These are phyloP conservation scores for Intellagama lesueurii DNA, from an alignment of 2,797 vertebrate genomes.

Conservation along the genomic window DNA sequence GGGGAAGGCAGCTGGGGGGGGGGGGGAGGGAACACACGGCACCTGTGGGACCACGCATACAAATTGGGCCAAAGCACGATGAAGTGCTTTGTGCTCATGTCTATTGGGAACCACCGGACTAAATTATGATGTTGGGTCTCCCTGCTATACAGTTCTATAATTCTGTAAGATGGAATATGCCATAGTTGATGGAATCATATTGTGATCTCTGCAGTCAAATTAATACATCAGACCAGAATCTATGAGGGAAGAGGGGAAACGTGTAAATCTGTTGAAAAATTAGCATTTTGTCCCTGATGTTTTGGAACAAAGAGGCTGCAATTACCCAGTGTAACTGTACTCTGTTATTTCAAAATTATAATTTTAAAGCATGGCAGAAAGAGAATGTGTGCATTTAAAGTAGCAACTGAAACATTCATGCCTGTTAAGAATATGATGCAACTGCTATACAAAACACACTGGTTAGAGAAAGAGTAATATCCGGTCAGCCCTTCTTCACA, in stretches of 20 bases:
- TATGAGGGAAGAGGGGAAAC: not conserved
- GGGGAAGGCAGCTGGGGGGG: too few relatives aligned
- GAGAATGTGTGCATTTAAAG: not conserved
- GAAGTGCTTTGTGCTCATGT: too few relatives aligned
- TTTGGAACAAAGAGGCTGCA: not conserved
- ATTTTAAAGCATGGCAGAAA: not conserved
- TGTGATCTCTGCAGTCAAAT: not conserved
- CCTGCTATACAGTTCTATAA: not conserved
- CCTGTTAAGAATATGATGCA: not conserved
- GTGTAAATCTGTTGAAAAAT: not conserved
- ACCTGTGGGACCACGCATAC: too few relatives aligned
- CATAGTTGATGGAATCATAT: not conserved
- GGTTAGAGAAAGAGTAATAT: slow-evolving; percentile 1
- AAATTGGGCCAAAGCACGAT: too few relatives aligned
- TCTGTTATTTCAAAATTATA: too few relatives aligned
- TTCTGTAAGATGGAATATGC: not conserved
- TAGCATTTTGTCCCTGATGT: not conserved
- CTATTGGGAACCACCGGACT: too few relatives aligned
- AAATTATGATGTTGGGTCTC: too few relatives aligned
- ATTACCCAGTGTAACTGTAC: not conserved
- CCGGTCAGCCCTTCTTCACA: not conserved
- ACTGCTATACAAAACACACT: not conserved
- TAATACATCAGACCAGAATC: not conserved
- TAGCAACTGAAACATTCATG: not conserved
- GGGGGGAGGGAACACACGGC: too few relatives aligned